Evolutionary conservation across 2,113 vertebrate genomes (phyloP).

Genomic region (Nicator chloris): DNA sequence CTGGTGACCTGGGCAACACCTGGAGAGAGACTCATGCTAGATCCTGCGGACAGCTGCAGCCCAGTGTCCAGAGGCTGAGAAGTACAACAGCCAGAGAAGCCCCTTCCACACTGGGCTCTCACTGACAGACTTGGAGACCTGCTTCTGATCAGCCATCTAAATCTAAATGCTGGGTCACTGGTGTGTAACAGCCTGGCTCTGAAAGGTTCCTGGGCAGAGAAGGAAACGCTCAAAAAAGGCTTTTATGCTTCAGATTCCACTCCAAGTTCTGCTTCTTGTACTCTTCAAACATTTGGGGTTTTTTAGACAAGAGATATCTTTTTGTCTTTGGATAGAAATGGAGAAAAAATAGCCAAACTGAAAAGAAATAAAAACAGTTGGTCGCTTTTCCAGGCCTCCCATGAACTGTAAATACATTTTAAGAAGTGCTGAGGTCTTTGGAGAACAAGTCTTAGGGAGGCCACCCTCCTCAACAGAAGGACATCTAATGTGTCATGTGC

Average conservation of each 20-base stretch:
- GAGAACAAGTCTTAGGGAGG: background rate
- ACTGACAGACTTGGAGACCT: background rate
- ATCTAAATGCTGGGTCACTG: background rate
- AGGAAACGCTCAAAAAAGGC: background rate
- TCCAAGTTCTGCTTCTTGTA: background rate
- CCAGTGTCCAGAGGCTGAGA: background rate
- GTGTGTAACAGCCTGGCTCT: background rate
- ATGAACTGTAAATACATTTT: background rate
- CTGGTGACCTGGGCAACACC: background rate
- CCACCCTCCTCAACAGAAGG: background rate
- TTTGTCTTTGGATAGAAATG: background rate
- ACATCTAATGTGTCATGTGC: background rate
- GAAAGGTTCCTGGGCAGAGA: background rate
- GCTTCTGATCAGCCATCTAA: background rate
- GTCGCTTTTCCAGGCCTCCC: background rate
- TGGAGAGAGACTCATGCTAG: background rate
- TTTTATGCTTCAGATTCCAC: background rate
- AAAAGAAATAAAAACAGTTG: background rate
- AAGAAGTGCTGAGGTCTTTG: background rate
- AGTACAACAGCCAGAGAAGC: background rate
- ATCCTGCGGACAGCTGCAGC: background rate
- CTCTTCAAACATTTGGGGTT: background rate
- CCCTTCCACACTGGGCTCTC: background rate
- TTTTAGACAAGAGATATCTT: background rate
- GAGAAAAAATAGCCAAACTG: background rate